Percentiles rank a stretch among this genome's conserved stretches.
Conservation (phyloP, 1,140 invertebrate genomes). For the Eulimnadia texana region DNA sequence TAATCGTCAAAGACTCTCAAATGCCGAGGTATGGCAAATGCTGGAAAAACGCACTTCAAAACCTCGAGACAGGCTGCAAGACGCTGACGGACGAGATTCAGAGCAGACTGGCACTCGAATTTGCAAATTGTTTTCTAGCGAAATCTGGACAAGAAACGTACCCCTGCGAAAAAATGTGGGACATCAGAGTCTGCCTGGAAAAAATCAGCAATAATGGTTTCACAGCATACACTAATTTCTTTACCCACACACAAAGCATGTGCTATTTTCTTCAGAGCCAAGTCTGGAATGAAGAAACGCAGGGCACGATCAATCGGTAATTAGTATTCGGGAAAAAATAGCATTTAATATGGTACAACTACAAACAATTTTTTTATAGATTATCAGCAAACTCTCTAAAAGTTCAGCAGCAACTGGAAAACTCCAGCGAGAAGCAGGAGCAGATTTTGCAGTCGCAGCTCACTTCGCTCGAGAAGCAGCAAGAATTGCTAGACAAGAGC, state of each 20-base stretch:
- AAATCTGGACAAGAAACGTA: constrained; percentile 39
- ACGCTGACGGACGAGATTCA: constrained; percentile 42
- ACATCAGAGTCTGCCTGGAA: constrained; percentile 36
- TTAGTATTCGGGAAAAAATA: neutral
- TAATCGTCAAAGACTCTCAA: constrained; percentile 22
- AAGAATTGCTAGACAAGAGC: constrained; percentile 35
- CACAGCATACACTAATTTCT: constrained; percentile 46
- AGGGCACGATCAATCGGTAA: constrained; percentile 36
- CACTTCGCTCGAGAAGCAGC: constrained; percentile 39
- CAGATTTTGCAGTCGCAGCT: constrained; percentile 34
- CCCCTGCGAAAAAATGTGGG: constrained; percentile 32
- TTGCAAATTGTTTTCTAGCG: constrained; percentile 49
- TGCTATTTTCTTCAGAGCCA: constrained; percentile 49
- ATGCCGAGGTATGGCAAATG: constrained; percentile 42
- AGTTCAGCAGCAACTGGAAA: constrained; percentile 35
- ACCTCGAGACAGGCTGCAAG: constrained; percentile 39
- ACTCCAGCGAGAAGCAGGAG: constrained; percentile 28
- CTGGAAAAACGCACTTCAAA: constrained; percentile 41
- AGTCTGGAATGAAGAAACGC: constrained; percentile 46
- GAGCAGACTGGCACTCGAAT: constrained; percentile 40
- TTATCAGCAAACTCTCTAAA: constrained; percentile 31
- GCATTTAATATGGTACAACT: constrained; percentile 17
- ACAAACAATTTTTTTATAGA: constrained; percentile 25
- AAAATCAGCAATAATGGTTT: constrained; percentile 42
- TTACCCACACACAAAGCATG: constrained; percentile 50